A percentile compares a stretch with the other conserved stretches of the same genome.
Evolutionary conservation across 2,797 vertebrate genomes (phyloP).

Genomic region (Etheostoma nigrum): DNA sequence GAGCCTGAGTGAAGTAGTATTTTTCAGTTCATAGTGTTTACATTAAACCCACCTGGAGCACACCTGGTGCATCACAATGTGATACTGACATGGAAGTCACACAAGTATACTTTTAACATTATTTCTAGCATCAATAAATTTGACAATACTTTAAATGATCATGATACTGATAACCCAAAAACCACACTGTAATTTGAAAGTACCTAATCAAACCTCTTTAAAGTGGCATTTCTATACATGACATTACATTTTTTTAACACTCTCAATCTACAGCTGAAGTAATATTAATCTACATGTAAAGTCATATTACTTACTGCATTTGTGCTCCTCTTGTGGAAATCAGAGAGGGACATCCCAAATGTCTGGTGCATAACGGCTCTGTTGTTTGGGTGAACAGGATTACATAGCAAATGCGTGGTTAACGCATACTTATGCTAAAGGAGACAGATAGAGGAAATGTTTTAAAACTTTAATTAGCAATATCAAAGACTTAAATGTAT

Average conservation of each 20-base stretch:
- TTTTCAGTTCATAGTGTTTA: slow-evolving; percentile 14
- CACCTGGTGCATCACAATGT: neutral
- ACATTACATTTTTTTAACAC: neutral
- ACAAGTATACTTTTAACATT: neutral
- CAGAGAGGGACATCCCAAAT: slow-evolving; percentile 84
- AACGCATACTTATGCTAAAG: slow-evolving; percentile 85
- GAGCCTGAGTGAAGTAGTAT: neutral
- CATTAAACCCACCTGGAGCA: slow-evolving; percentile 9
- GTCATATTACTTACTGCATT: slow-evolving; percentile 82
- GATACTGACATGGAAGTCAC: slow-evolving; percentile 11
- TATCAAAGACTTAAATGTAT: neutral
- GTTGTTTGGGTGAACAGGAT: slow-evolving; percentile 77
- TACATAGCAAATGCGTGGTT: slow-evolving; percentile 79
- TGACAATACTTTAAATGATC: neutral
- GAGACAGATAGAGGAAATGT: slow-evolving; percentile 33
- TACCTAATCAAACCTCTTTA: neutral
- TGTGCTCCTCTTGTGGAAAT: slow-evolving; percentile 78
- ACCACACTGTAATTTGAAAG: neutral
- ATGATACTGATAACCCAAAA: neutral
- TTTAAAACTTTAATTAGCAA: neutral
- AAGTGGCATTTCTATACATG: slow-evolving; percentile 15
- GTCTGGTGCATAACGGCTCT: slow-evolving; percentile 77
- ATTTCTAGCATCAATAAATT: slow-evolving; percentile 6
- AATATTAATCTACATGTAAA: slow-evolving; percentile 9
- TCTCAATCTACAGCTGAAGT: neutral